These are phyloP conservation scores for Mormyrus hasselquistii DNA, from an alignment of 2,797 vertebrate genomes.

Conservation along the genomic window DNA sequence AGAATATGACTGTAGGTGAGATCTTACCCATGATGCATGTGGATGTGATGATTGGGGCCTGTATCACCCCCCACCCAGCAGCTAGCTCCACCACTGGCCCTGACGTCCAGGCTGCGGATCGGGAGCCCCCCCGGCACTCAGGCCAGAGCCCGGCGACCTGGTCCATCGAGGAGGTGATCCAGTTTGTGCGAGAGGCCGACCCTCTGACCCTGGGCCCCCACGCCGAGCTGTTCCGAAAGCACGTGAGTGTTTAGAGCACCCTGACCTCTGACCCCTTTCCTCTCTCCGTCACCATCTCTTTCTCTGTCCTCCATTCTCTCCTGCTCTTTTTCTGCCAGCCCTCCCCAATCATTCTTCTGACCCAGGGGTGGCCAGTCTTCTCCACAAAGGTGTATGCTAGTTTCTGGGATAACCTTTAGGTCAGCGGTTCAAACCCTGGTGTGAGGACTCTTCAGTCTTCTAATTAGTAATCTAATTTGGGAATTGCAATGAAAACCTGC, in stretches of 20 bases:
- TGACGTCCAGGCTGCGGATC: constrained; percentile 62
- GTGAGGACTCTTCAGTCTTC: not conserved
- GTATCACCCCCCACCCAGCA: constrained; percentile 51
- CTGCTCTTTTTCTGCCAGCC: not conserved
- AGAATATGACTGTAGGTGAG: not conserved
- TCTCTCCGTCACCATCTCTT: too few species aligned
- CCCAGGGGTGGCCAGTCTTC: not conserved
- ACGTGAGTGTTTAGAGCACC: constrained; percentile 61
- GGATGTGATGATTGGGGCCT: not conserved
- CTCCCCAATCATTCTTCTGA: not conserved
- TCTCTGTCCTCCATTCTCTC: not conserved
- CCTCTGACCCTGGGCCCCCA: constrained; percentile 79
- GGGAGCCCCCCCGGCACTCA: constrained; percentile 57
- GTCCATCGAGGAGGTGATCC: constrained; percentile 93
- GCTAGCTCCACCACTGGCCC: constrained; percentile 86
- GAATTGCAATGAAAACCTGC: not conserved
- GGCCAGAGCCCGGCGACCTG: constrained; percentile 74
- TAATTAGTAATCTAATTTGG: not conserved
- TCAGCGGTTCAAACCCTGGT: not conserved
- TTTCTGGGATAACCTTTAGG: not conserved
- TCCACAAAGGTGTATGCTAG: not conserved
- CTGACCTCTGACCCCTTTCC: not conserved
- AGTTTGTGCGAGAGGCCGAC: constrained; percentile 85
- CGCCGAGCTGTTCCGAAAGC: constrained; percentile 87
- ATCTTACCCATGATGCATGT: not conserved